A percentile compares a stretch with the other conserved stretches of the same genome.
Conservation (phyloP, 2,797 vertebrate species). For the Acipenser ruthenus region DNA sequence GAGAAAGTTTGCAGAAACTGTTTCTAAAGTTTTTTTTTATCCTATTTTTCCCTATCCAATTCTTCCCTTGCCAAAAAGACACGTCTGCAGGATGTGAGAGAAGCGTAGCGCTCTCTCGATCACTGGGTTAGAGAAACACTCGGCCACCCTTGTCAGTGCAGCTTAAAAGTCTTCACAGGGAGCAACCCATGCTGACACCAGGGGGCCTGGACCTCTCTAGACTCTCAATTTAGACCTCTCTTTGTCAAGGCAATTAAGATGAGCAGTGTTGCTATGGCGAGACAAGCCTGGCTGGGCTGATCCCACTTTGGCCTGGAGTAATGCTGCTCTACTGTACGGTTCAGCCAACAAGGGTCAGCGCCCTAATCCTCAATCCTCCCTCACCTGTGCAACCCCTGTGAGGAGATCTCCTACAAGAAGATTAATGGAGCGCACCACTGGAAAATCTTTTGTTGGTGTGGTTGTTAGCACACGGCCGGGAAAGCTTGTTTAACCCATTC, state of each 20-base stretch:
- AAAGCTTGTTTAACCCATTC: no score
- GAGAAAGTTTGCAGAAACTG: no score
- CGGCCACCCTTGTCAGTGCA: not conserved
- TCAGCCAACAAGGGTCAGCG: conserved; percentile 42
- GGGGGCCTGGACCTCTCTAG: conserved; percentile 19
- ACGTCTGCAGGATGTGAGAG: no score
- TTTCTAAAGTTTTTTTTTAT: no score
- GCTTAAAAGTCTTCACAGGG: not conserved
- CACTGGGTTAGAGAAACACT: no score
- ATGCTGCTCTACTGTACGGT: conserved; percentile 41
- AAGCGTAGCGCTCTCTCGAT: no score
- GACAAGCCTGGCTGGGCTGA: conserved; percentile 18
- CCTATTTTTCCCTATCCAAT: no score
- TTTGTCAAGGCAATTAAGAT: not conserved
- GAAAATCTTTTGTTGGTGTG: conserved; percentile 40
- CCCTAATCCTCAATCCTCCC: conserved; percentile 37
- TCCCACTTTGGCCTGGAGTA: conserved; percentile 41
- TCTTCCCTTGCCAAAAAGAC: no score
- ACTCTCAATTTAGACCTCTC: conserved; percentile 30
- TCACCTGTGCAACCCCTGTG: conserved; percentile 55
- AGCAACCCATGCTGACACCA: conserved; percentile 2
- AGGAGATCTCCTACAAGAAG: conserved; percentile 52
- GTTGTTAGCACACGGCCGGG: not conserved
- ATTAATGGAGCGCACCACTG: conserved; percentile 54
- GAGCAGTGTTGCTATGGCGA: conserved; percentile 44